phyloP scores from a whole-genome alignment of 2,888 invertebrate species.

The Lydus trimaculatus region DNA sequence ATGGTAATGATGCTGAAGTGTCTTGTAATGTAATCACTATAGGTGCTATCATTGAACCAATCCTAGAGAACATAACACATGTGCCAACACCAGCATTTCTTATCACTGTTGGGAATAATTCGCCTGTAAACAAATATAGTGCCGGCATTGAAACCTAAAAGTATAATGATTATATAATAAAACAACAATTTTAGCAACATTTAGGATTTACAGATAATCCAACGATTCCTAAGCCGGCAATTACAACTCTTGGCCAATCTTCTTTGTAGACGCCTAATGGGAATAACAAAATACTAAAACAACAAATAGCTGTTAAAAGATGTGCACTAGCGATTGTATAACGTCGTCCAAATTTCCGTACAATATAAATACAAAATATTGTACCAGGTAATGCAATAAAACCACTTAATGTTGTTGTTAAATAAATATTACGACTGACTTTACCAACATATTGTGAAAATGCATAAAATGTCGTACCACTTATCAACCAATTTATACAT shows the following conservation, averaged over 20 bases:
- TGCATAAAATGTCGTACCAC: conserved; percentile 67
- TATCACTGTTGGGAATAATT: conserved; percentile 79
- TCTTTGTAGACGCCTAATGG: conserved; percentile 60
- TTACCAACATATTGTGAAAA: conserved; percentile 68
- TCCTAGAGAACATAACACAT: conserved; percentile 76
- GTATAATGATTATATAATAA: conserved; percentile 11
- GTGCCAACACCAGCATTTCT: conserved; percentile 79
- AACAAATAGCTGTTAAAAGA: conserved; percentile 62
- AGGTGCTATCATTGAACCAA: conserved; percentile 75
- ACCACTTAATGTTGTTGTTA: conserved; percentile 65
- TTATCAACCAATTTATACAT: conserved; percentile 66
- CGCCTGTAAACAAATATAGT: conserved; percentile 78
- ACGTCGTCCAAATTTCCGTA: conserved; percentile 63
- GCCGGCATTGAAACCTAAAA: conserved; percentile 66
- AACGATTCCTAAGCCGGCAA: conserved; percentile 71
- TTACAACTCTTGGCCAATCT: conserved; percentile 66
- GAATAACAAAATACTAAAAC: conserved; percentile 62
- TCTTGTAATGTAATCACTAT: conserved; percentile 50
- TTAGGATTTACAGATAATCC: conserved; percentile 73
- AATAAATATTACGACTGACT: conserved; percentile 64
- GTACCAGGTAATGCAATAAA: conserved; percentile 65
- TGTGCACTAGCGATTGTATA: conserved; percentile 63
- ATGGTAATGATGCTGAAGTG: conserved; percentile 47
- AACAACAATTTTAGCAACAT: neutral
- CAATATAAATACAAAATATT: conserved; percentile 63